A percentile compares a stretch with the other conserved stretches of the same genome.
phyloP scores from a whole-genome alignment of 2,113 vertebrate genomes.

The Sclerurus mexicanus region DNA sequence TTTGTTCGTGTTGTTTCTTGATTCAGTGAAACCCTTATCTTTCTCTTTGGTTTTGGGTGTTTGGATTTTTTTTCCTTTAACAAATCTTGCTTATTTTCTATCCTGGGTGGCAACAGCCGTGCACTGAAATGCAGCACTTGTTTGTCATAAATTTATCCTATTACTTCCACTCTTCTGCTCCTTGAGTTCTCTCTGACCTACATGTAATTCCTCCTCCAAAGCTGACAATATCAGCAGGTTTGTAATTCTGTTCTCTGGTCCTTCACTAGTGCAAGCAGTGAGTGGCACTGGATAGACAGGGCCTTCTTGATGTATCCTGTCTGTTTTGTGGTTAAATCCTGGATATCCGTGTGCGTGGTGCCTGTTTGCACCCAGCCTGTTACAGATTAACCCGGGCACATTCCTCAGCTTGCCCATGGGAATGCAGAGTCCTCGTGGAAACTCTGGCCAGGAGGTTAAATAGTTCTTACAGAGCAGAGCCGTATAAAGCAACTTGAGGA shows the following conservation, averaged over 20 bases:
- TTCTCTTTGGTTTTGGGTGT: neutral
- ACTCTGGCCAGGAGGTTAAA: neutral
- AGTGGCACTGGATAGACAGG: neutral
- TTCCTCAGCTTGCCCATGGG: neutral
- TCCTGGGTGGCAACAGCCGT: neutral
- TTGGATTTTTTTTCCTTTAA: neutral
- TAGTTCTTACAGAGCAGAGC: neutral
- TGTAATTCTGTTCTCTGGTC: neutral
- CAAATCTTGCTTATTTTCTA: neutral
- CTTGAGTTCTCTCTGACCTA: neutral
- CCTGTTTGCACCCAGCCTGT: neutral
- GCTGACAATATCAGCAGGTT: neutral
- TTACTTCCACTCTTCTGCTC: neutral
- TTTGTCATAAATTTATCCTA: neutral
- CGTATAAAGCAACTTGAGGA: neutral
- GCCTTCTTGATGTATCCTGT: neutral
- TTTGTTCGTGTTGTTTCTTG: rapidly evolving
- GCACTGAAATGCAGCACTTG: neutral
- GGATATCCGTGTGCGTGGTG: rapidly evolving
- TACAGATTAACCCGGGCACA: neutral
- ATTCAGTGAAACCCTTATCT: neutral
- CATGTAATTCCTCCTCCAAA: rapidly evolving
- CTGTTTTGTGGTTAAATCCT: neutral
- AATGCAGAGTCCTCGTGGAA: neutral
- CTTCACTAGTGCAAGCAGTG: rapidly evolving